phyloP scores from a whole-genome alignment of 53 echinoderm and acorn worm genomes.

The Paracentrotus lividus region DNA sequence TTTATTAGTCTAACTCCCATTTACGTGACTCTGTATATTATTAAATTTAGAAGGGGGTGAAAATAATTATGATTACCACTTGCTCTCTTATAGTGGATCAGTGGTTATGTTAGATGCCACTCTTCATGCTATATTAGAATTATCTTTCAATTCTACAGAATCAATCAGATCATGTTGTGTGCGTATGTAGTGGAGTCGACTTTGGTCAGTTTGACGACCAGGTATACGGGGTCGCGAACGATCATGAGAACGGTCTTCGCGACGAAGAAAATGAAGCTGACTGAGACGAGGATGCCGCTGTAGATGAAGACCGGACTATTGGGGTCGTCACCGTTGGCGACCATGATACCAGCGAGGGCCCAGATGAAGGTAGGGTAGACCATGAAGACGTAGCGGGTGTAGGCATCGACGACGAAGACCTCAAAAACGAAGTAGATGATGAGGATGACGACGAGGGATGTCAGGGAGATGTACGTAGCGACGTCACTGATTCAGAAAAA shows the following conservation, averaged over 20 bases:
- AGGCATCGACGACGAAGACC: conserved; percentile 67
- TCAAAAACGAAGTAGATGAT: conserved; percentile 77
- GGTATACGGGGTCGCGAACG: conserved; percentile 58
- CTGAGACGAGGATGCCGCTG: conserved; percentile 71
- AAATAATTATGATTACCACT: no score
- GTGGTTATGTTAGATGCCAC: no score
- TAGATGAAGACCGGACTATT: conserved; percentile 71
- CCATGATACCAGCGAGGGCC: conserved; percentile 65
- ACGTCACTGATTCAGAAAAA: conserved; percentile 34
- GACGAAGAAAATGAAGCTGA: conserved; percentile 74
- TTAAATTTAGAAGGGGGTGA: no score
- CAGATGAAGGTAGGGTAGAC: conserved; percentile 77
- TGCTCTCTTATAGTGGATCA: no score
- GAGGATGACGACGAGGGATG: conserved; percentile 70
- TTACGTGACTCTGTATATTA: no score
- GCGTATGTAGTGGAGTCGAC: conserved; percentile 7
- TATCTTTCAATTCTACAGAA: no score
- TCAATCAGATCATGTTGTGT: conserved; percentile 20
- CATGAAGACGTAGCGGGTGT: conserved; percentile 77
- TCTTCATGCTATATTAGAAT: no score
- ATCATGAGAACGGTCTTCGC: conserved; percentile 74
- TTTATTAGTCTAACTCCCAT: no score
- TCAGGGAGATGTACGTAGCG: conserved; percentile 67
- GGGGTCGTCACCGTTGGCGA: conserved; percentile 63
- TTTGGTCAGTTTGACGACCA: conserved; percentile 19